Evolutionary conservation across 2,113 vertebrate species (phyloP).

Genomic region (Galeopterus variegatus): DNA sequence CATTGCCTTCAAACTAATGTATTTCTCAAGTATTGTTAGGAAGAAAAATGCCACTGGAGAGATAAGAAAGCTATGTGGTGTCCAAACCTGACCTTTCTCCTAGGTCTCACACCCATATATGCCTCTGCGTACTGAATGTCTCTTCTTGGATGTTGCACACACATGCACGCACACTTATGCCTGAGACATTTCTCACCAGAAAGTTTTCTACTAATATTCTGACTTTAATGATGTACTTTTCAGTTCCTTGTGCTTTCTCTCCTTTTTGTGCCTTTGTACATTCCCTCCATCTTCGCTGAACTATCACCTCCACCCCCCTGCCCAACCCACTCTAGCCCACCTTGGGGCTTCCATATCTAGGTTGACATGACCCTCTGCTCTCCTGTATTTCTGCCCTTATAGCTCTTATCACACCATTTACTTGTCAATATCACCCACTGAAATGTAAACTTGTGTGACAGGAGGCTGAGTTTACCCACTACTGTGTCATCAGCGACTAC

Average conservation of each 20-base stretch:
- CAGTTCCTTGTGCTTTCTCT: conserved; percentile 1
- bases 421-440: not conserved
- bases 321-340: no score
- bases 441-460: not conserved
- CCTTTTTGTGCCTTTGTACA: not conserved
- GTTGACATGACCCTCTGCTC: not conserved
- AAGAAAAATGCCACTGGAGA: conserved; percentile 20
- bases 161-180: not conserved
- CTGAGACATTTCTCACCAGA: not conserved
- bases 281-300: not conserved
- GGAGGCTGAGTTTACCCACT: not conserved
- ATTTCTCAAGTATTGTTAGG: not conserved
- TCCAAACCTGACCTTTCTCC: not conserved
- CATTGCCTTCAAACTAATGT: not conserved
- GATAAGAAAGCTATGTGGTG: not conserved
- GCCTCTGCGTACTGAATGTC: not conserved
- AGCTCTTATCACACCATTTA: not conserved
- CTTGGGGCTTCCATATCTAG: not conserved
- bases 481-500: not conserved
- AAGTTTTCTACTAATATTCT: not conserved
- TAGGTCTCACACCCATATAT: not conserved
- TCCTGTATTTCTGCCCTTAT: not conserved
- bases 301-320: not conserved
- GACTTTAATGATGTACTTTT: conserved; percentile 29
- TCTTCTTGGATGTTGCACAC: not conserved